Evolutionary conservation across 2,888 invertebrate genomes (phyloP).

Genomic region (Cephus runcator): DNA sequence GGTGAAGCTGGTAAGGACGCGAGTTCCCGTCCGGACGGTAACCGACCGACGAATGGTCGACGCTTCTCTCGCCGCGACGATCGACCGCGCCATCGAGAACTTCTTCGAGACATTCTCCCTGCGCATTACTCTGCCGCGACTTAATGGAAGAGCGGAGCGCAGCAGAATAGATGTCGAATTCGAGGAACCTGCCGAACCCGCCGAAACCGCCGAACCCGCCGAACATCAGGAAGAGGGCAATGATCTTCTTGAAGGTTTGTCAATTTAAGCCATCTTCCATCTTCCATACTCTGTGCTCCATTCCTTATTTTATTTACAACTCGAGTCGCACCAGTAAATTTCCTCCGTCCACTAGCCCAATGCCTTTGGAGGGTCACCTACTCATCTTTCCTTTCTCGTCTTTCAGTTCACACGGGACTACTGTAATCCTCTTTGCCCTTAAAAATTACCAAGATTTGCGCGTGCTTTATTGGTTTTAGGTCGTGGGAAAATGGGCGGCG

Average conservation of each 20-base stretch:
- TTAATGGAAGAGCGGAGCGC: conserved; percentile 46
- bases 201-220: conserved; percentile 24
- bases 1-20: conserved; percentile 68
- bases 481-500: conserved; percentile 61
- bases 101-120: conserved; percentile 72
- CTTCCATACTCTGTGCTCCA: no score
- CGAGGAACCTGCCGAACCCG: conserved; percentile 45
- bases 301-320: no score
- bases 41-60: conserved; percentile 32
- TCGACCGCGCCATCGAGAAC: conserved; percentile 69
- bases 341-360: no score
- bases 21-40: conserved; percentile 14
- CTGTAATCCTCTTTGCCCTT: no score
- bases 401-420: no score
- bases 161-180: conserved; percentile 60
- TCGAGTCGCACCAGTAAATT: no score
- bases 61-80: conserved; percentile 57
- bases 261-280: not conserved
- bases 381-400: no score
- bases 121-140: conserved; percentile 53
- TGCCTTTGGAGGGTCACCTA: not conserved
- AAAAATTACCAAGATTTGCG: not conserved
- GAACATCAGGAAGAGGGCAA: not conserved
- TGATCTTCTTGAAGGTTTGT: conserved; percentile 46
- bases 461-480: conserved; percentile 39